A percentile compares a stretch with the other conserved stretches of the same genome.
Evolutionary conservation across 2,888 invertebrate genomes (phyloP).

Genomic region (Thera britannica): DNA sequence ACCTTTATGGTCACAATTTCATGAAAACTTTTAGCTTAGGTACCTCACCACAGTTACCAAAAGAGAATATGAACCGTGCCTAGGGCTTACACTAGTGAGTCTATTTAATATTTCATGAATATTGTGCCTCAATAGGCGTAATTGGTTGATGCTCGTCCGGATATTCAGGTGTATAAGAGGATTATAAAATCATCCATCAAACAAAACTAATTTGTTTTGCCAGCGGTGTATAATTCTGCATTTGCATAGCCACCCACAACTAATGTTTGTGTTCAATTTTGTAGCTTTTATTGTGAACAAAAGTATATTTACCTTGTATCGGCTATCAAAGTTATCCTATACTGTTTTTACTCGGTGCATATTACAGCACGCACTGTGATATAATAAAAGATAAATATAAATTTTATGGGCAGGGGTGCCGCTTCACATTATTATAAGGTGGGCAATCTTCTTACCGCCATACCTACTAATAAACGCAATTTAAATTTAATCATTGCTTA

Average conservation of each 20-base stretch:
- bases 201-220: slow-evolving; percentile 38
- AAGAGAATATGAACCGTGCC: no score
- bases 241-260: slow-evolving; percentile 31
- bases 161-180: slow-evolving; percentile 37
- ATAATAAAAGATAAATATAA: no score
- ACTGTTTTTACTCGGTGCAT: not conserved
- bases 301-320: not conserved
- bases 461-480: no score
- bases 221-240: slow-evolving; percentile 36
- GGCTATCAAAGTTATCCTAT: not conserved
- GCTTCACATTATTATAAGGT: no score
- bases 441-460: no score
- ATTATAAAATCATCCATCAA: slow-evolving; percentile 39
- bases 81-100: no score
- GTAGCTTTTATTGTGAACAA: slow-evolving; percentile 5
- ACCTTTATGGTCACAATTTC: no score
- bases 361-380: no score
- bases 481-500: no score
- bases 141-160: slow-evolving; percentile 20
- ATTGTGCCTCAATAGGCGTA: slow-evolving; percentile 5
- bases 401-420: no score
- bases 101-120: slow-evolving; percentile 1
- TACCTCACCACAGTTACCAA: no score
- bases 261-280: slow-evolving; percentile 31
- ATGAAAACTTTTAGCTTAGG: no score